Percentiles rank a stretch among this genome's conserved stretches.
These are phyloP conservation scores for Hormaphis cornu DNA, from an alignment of 1,140 invertebrate species.

Conservation along the genomic window DNA sequence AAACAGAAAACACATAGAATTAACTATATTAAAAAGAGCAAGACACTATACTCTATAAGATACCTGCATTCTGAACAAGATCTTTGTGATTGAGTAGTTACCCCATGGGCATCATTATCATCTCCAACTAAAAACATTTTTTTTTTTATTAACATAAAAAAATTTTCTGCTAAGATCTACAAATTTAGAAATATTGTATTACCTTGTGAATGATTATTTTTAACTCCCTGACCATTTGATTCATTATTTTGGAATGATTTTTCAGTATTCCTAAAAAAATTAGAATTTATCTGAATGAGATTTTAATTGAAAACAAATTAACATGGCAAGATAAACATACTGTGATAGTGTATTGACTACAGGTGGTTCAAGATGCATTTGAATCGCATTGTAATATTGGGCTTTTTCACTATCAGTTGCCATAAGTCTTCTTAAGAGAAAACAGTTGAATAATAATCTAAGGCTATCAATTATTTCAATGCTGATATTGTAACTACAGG, in stretches of 20 bases:
- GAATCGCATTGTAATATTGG: slow-evolving; percentile 7
- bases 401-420: slow-evolving; percentile 9
- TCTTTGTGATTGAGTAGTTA: not conserved
- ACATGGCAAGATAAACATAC: not conserved
- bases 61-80: slow-evolving; percentile 16
- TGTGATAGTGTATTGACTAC: not conserved
- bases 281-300: not conserved
- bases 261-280: not conserved
- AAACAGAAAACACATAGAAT: not conserved
- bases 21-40: not conserved
- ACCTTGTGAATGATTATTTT: too few relatives aligned
- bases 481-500: slow-evolving; percentile 1
- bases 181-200: too few relatives aligned
- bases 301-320: not conserved
- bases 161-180: too few relatives aligned
- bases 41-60: not conserved
- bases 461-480: slow-evolving; percentile 21
- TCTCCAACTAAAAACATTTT: too few relatives aligned
- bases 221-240: too few relatives aligned
- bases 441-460: slow-evolving; percentile 9
- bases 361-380: not conserved
- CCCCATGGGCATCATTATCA: too few relatives aligned
- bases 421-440: not conserved
- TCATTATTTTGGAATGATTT: too few relatives aligned
- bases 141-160: too few relatives aligned